Evolutionary conservation across 37 sponge, comb jelly and placozoan species (phyloP).

Genomic region (Aphrocallistes beatrix): DNA sequence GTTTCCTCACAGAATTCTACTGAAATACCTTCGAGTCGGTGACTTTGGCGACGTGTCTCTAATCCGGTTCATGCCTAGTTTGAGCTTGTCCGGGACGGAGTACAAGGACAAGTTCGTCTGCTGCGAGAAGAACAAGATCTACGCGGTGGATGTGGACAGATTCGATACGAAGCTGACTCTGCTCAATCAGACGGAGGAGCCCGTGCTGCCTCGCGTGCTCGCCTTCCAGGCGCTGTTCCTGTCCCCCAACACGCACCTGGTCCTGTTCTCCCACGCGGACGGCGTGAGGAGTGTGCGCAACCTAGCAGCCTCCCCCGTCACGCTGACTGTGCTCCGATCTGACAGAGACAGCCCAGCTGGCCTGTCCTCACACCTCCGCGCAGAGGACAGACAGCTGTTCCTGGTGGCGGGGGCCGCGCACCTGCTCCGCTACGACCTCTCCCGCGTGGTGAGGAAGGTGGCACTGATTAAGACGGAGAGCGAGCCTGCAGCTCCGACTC

Average conservation of each 20-base stretch:
- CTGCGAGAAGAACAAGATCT: neutral
- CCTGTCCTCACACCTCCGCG: too few relatives aligned
- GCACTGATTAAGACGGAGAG: too few relatives aligned
- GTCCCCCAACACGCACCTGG: neutral
- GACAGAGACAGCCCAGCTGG: too few relatives aligned
- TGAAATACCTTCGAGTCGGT: neutral
- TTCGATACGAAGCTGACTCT: neutral
- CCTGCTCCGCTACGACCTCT: too few relatives aligned
- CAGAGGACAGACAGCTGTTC: too few relatives aligned
- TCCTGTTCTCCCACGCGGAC: neutral
- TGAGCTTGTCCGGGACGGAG: neutral
- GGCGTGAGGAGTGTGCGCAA: neutral
- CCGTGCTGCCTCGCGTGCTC: neutral
- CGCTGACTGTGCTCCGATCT: too few relatives aligned
- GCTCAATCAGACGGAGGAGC: neutral
- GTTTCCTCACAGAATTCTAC: neutral
- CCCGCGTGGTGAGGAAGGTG: too few relatives aligned
- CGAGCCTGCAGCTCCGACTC: too few relatives aligned
- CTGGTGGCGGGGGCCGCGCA: too few relatives aligned
- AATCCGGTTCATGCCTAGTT: neutral
- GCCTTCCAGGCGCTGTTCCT: neutral
- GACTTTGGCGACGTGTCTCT: neutral
- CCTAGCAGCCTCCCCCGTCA: too few relatives aligned
- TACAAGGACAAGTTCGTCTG: neutral
- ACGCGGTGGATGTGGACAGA: neutral